Evolutionary conservation across 2,888 invertebrate species (phyloP).

Genomic region (Orthosia incerta): DNA sequence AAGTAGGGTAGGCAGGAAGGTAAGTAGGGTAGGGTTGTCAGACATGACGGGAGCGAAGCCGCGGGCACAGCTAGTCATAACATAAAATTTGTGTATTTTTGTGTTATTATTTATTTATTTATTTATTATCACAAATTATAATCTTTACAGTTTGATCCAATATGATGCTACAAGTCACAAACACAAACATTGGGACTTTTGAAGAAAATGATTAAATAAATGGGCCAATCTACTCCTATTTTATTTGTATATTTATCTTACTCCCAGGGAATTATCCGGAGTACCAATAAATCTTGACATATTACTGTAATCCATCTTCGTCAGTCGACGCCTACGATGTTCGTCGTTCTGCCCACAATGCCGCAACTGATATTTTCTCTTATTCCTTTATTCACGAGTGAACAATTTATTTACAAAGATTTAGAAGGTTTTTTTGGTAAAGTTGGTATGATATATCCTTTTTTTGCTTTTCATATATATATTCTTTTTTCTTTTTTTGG

Average conservation of each 20-base stretch:
- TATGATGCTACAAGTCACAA: too few species aligned
- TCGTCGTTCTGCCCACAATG: conserved; percentile 52
- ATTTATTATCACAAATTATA: too few species aligned
- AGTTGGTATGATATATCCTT: background rate
- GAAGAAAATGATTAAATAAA: background rate
- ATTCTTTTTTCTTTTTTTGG: too few species aligned
- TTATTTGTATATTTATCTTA: conserved; percentile 41
- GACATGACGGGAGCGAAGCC: too few species aligned
- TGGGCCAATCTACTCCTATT: background rate
- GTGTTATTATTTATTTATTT: too few species aligned
- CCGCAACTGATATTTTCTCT: conserved; percentile 44
- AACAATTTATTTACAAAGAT: conserved; percentile 29
- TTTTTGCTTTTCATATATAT: background rate
- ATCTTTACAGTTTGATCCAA: too few species aligned
- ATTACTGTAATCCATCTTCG: conserved; percentile 60
- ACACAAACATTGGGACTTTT: background rate
- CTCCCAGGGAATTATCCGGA: conserved; percentile 50
- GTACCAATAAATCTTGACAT: conserved; percentile 59
- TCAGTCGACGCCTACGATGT: conserved; percentile 61
- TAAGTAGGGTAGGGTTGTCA: too few species aligned
- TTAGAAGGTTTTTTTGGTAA: conserved; percentile 1
- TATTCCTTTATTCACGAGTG: conserved; percentile 46
- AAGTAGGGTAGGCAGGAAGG: too few species aligned
- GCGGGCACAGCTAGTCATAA: too few species aligned
- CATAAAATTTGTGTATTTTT: too few species aligned